Base-by-base conservation (phyloP, 2,888 invertebrate species). In the Danaus chrysippus region DNA sequence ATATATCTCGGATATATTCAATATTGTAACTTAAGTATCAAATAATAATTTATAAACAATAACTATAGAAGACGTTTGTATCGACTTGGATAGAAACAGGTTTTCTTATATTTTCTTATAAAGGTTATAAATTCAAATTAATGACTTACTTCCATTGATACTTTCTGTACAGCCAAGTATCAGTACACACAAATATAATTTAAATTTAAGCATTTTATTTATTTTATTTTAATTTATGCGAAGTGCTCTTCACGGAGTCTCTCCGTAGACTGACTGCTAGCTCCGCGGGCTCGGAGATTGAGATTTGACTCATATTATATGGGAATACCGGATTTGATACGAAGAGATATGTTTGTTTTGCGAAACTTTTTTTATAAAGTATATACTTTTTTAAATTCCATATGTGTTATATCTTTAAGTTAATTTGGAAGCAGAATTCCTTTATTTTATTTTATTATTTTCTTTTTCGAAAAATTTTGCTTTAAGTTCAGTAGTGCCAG, bases 141-240 rank as follows among this genome's bases (percentile, higher is more conserved):
- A 49, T 46, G 6, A 49, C 49, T 49, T 49, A 49, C 49, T 49
- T 49, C 49, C 49, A 17, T 49, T 17, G 17, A 49, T 17, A 49
- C 17, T 49, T 49, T n/a, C 49, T 17, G 6, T 10, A 11, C 15
- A 49, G 17, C 49, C 15, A 3, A 49, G n/a, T 11, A 49, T 17
- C 17, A 49, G 11, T 17, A n/a, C 17, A 49, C 12, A 49, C 15
- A 49, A 3, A 49, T 17, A 17, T 49, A 49, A 17, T 0, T 49
- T 49, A 6, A 10, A 10, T 17, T 10, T 17, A 10, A 49, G 17
- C 49, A 49, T 49, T 49, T 8, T 49, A 17, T 10, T 49, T 17
- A 49, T 17, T 49, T 17, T 17, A 10, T 49, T 49, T 5, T 17
- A 15, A 49, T 10, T 15, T 49, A 1, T 17, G 11, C 15, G 6